phyloP scores from a whole-genome alignment of 2,888 invertebrate genomes.

The Mythimna vitellina region DNA sequence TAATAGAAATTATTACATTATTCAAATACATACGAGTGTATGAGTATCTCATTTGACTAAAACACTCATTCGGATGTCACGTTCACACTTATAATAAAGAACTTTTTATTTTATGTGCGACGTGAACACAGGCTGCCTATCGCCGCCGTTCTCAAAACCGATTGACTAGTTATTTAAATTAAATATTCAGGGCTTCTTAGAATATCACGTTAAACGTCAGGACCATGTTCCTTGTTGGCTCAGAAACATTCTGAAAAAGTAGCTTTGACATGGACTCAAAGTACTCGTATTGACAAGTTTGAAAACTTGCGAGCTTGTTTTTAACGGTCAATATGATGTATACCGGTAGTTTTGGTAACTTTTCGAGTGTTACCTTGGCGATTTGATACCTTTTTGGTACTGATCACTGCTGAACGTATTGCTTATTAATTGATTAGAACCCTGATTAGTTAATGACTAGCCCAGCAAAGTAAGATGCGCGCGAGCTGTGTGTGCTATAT shows the following conservation, averaged over 20 bases:
- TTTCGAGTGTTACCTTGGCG: background rate
- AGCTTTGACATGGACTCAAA: constrained; percentile 1
- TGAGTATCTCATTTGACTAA: constrained; percentile 14
- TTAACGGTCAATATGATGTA: background rate
- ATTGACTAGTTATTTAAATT: constrained; percentile 13
- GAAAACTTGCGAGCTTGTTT: background rate
- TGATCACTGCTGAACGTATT: constrained; percentile 12
- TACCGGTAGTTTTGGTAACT: background rate
- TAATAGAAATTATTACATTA: constrained; percentile 42
- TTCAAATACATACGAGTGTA: constrained; percentile 10
- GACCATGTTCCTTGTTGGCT: background rate
- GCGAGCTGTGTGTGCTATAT: background rate
- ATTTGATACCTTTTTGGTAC: background rate
- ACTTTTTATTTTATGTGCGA: constrained; percentile 13
- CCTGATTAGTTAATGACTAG: constrained; percentile 11
- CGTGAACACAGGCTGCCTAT: constrained; percentile 24
- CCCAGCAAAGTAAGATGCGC: background rate
- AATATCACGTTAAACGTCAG: background rate
- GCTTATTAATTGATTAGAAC: constrained; percentile 2
- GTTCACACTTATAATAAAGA: constrained; percentile 5
- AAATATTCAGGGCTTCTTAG: constrained; percentile 9
- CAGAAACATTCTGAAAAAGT: background rate
- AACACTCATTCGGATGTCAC: constrained; percentile 33
- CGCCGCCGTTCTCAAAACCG: constrained; percentile 2
- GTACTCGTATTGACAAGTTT: background rate